These are phyloP conservation scores for Cepaea hortensis DNA, from an alignment of 2,888 invertebrate genomes.

Conservation along the genomic window DNA sequence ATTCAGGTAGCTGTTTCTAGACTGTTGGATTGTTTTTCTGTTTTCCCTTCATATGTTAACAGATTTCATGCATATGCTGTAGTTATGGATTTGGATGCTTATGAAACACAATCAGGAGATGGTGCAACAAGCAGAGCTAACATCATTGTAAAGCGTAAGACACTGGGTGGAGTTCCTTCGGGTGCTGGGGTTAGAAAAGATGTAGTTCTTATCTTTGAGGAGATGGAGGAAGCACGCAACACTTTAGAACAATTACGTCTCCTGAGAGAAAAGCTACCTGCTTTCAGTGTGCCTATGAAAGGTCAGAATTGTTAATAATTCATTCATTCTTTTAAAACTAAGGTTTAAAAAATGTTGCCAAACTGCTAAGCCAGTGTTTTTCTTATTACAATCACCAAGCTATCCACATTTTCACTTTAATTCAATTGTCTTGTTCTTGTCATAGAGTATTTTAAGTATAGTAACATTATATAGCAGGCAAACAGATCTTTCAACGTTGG, in stretches of 20 bases:
- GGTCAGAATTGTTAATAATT: background rate
- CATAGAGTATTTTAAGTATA: no score
- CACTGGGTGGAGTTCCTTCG: slow-evolving; percentile 74
- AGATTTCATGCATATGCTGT: slow-evolving; percentile 76
- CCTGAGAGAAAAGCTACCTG: slow-evolving; percentile 60
- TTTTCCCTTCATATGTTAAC: background rate
- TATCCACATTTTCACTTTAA: no score
- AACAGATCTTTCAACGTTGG: no score
- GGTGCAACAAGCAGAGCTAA: slow-evolving; percentile 66
- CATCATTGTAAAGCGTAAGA: slow-evolving; percentile 71
- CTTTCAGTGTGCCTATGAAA: background rate
- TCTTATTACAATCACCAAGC: no score
- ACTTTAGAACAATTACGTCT: slow-evolving; percentile 68
- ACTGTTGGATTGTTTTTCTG: no score
- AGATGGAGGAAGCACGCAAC: slow-evolving; percentile 74
- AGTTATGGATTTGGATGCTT: slow-evolving; percentile 74
- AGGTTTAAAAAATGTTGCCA: no score
- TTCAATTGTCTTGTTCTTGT: no score
- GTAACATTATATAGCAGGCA: no score
- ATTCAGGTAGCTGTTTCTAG: no score
- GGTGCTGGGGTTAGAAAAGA: slow-evolving; percentile 75
- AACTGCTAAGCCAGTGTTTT: no score
- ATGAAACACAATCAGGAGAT: slow-evolving; percentile 69
- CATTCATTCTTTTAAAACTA: no score
- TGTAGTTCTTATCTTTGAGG: slow-evolving; percentile 75